These are phyloP conservation scores for Zaprionus davidi DNA, from an alignment of 1,140 invertebrate species.

Conservation along the genomic window DNA sequence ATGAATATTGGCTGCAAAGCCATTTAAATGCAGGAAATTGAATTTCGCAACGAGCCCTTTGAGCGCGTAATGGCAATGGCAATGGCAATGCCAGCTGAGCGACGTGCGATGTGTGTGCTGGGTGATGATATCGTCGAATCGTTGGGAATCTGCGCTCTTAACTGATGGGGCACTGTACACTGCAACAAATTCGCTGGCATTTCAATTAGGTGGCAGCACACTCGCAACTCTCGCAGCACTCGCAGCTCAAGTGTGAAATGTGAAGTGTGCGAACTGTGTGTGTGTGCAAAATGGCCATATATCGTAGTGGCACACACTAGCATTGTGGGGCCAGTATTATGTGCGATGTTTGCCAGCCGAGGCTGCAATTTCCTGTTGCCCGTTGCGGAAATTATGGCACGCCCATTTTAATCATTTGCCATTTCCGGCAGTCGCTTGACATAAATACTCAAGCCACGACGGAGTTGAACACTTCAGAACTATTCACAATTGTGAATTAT, in stretches of 20 bases:
- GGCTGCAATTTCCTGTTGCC: slow-evolving; percentile 70
- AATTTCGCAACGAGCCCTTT: slow-evolving; percentile 57
- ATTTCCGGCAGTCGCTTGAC: slow-evolving; percentile 63
- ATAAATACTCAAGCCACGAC: slow-evolving; percentile 39
- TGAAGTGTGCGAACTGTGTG: slow-evolving; percentile 14
- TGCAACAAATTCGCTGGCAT: slow-evolving; percentile 21
- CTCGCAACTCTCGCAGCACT: not conserved
- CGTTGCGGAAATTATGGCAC: slow-evolving; percentile 75
- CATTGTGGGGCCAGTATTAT: slow-evolving; percentile 30
- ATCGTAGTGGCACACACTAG: not conserved
- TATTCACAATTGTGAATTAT: slow-evolving; percentile 26
- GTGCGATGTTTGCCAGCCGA: slow-evolving; percentile 34
- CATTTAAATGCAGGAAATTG: slow-evolving; percentile 79
- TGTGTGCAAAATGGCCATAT: slow-evolving; percentile 25
- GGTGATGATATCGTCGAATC: slow-evolving; percentile 30
- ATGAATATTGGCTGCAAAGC: slow-evolving; percentile 60
- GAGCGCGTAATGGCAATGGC: slow-evolving; percentile 26
- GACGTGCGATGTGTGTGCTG: slow-evolving; percentile 21
- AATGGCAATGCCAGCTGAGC: slow-evolving; percentile 7
- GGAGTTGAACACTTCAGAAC: slow-evolving; percentile 15
- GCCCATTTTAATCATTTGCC: slow-evolving; percentile 80
- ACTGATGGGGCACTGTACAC: slow-evolving; percentile 12
- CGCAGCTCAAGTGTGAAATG: slow-evolving; percentile 20
- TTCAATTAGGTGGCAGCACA: slow-evolving; percentile 37
- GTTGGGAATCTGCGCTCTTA: slow-evolving; percentile 11